Evolutionary conservation across 2,888 invertebrate species (phyloP).

Genomic region (Hyposoter didymator): DNA sequence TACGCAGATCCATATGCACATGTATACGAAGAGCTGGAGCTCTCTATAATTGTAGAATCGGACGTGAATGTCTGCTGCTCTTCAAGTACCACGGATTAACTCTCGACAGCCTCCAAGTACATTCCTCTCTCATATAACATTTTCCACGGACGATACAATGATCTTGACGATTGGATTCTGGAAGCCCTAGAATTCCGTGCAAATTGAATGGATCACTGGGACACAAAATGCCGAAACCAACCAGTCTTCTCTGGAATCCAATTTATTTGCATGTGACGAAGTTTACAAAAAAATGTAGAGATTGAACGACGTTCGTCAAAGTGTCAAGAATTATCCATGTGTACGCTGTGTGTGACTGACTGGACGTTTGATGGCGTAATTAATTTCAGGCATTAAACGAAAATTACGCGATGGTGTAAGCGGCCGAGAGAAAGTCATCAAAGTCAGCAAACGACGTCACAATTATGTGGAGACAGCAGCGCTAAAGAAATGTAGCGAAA

Average conservation of each 20-base stretch:
- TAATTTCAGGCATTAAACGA: neutral
- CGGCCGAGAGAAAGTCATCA: neutral
- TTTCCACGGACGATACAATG: conserved; percentile 34
- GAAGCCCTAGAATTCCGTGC: conserved; percentile 19
- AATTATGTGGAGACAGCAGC: neutral
- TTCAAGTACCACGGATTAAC: conserved; percentile 56
- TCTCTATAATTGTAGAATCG: conserved; percentile 9
- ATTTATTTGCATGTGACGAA: neutral
- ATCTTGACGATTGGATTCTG: conserved; percentile 42
- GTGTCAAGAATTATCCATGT: neutral
- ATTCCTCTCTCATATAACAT: conserved; percentile 59
- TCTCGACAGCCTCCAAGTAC: conserved; percentile 50
- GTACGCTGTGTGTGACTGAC: neutral
- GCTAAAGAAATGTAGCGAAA: neutral
- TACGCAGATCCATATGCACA: neutral
- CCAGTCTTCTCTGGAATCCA: neutral
- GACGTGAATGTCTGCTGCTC: conserved; percentile 53
- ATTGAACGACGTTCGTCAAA: neutral
- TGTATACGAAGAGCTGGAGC: neutral
- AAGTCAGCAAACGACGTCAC: neutral
- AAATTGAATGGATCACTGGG: conserved; percentile 7
- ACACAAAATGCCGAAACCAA: neutral
- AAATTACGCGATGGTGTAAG: neutral
- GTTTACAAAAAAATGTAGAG: neutral
- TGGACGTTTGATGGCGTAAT: neutral